Base-by-base conservation (phyloP, 2,113 vertebrate genomes). In the Daboia siamensis region DNA sequence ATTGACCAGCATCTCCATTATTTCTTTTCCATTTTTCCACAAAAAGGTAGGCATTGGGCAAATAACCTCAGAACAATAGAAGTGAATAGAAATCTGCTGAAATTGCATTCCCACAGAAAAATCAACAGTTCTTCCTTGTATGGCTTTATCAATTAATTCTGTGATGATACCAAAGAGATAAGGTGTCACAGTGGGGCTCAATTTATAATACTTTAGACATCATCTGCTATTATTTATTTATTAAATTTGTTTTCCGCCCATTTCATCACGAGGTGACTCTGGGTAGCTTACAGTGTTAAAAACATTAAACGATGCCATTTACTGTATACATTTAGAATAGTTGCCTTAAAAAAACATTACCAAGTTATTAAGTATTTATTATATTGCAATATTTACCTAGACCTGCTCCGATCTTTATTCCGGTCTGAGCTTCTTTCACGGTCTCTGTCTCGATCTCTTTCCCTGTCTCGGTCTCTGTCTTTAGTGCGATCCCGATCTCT, bases 391-490 rank as follows among this genome's bases (percentile, higher is more conserved):
- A n/a, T 95, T 93, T 93, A 99, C 99, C 99, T 99, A 91, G 99
- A 99, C 93, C 98, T 97, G 96, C 98, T 99, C 24, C 98, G 98
- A 96, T 98, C 98, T 90, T 98, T 98, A 94, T 98, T 98, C 86
- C 97, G 97, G 74, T 98, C 98, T 0, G 97, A 96, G 89, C 98
- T 99, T 95, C 98, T 96, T 91, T 99, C 98, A 0, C 98, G 97
- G 91, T 98, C 98, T 54, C 98, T 93, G 93, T 99, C 99, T 5
- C 98, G 98, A 10, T 99, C 99, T 96, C 98, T 91, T 91, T 99
- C 99, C 9, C 98, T 97, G 64, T 99, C 98, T 1, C 98, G 95
- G 4, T 98, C 98, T 8, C 97, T 95, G 91, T 98, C 98, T 93
- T 98, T 98, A 3, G 98, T 98, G 0, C 98, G 97, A 86, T 99